These are phyloP conservation scores for Tachyglossus aculeatus DNA, from an alignment of 2,797 vertebrate genomes.

Conservation along the genomic window DNA sequence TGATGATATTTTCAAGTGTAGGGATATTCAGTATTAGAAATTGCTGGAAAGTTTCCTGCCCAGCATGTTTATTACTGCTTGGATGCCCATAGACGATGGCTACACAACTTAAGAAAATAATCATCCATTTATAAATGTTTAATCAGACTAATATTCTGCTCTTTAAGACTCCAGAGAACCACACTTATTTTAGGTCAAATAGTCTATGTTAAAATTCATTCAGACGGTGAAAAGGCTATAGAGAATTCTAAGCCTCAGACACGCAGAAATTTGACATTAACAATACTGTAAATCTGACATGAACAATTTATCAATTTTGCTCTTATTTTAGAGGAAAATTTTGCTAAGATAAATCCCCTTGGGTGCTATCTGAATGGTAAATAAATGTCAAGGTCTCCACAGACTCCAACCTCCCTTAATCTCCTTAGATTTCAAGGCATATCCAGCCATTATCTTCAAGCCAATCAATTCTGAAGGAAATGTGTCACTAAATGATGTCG, in stretches of 20 bases:
- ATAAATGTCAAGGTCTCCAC: conserved; percentile 43
- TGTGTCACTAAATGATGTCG: conserved; percentile 32
- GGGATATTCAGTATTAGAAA: conserved; percentile 40
- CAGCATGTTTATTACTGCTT: conserved; percentile 33
- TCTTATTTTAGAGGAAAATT: conserved; percentile 53
- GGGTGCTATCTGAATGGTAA: conserved; percentile 45
- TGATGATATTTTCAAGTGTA: conserved; percentile 55
- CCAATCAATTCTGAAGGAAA: conserved; percentile 19
- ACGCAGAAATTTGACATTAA: conserved; percentile 54
- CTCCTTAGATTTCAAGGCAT: conserved; percentile 38
- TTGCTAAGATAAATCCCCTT: conserved; percentile 44
- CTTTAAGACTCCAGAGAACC: conserved; percentile 28
- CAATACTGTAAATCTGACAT: conserved; percentile 47
- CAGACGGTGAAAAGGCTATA: conserved; percentile 24
- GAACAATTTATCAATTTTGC: conserved; percentile 57
- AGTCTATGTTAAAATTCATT: conserved; percentile 38
- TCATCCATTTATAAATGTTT: conserved; percentile 51
- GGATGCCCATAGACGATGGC: neutral
- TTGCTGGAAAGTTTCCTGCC: conserved; percentile 22
- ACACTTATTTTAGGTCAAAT: conserved; percentile 28
- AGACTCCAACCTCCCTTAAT: conserved; percentile 25
- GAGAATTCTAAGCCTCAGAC: conserved; percentile 51
- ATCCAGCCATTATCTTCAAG: conserved; percentile 38
- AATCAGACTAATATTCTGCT: conserved; percentile 51
- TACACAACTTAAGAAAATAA: conserved; percentile 38